Evolutionary conservation across 2,113 vertebrate genomes (phyloP).

Genomic region (Chaenocephalus aceratus): DNA sequence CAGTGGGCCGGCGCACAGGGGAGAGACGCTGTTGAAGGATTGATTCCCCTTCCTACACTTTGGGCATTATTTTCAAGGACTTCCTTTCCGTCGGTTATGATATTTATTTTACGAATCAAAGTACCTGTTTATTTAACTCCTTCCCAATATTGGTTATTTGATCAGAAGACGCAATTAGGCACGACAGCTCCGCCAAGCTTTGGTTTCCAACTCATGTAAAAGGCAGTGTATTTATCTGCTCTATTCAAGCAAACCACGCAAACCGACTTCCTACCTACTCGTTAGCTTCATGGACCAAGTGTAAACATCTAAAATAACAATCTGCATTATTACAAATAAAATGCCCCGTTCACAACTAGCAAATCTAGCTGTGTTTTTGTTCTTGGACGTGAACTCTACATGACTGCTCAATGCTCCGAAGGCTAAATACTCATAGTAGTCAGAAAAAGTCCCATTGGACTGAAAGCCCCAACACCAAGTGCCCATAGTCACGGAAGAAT

Average conservation of each 20-base stretch:
- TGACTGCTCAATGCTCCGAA: too few species aligned
- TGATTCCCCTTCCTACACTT: conserved; percentile 6
- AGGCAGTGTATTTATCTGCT: not conserved
- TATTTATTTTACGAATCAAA: not conserved
- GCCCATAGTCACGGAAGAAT: too few species aligned
- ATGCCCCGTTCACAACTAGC: not conserved
- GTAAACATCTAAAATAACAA: not conserved
- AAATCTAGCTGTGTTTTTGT: too few species aligned
- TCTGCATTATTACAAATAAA: not conserved
- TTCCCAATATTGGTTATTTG: not conserved
- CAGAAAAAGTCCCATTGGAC: too few species aligned
- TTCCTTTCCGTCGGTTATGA: not conserved
- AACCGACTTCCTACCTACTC: not conserved
- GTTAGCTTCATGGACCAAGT: not conserved
- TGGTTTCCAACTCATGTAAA: not conserved
- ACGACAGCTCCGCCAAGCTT: not conserved
- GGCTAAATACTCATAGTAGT: too few species aligned
- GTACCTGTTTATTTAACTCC: not conserved
- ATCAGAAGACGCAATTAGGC: too few species aligned
- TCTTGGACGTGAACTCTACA: not conserved
- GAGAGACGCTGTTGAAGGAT: not conserved
- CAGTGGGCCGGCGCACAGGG: not conserved
- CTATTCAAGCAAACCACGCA: too few species aligned
- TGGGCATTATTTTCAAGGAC: not conserved
- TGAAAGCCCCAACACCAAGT: too few species aligned